Conservation (phyloP, 2,797 vertebrate genomes). For the Trematomus bernacchii region DNA sequence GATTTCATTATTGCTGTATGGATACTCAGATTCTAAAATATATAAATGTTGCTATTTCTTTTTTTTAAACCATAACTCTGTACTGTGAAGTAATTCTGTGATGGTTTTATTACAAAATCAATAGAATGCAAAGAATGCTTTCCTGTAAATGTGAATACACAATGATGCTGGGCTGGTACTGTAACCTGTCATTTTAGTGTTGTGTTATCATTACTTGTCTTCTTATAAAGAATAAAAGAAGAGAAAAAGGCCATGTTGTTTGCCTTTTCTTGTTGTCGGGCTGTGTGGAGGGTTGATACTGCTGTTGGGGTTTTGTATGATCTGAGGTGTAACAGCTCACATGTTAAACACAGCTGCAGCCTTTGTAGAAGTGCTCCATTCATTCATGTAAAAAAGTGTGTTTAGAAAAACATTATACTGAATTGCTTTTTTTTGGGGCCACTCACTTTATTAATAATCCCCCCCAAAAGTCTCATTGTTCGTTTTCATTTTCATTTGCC, state of each 20-base stretch:
- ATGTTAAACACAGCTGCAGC: too few relatives aligned
- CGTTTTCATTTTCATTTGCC: too few relatives aligned
- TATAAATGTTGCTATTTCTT: not conserved
- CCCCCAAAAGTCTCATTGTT: too few relatives aligned
- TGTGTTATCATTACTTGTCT: not conserved
- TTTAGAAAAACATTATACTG: too few relatives aligned
- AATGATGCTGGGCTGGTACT: not conserved
- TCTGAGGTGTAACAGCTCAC: too few relatives aligned
- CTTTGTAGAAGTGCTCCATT: too few relatives aligned
- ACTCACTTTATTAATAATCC: too few relatives aligned
- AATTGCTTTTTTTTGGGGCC: too few relatives aligned
- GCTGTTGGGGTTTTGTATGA: too few relatives aligned
- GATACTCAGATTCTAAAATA: not conserved
- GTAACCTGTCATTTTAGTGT: not conserved
- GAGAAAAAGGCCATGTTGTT: conserved; percentile 53
- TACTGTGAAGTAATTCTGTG: not conserved
- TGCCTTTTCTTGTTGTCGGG: conserved; percentile 29
- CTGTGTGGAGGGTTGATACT: too few relatives aligned
- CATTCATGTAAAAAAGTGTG: too few relatives aligned
- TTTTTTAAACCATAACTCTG: not conserved
- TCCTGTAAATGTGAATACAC: not conserved
- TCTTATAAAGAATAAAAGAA: conserved; percentile 33
- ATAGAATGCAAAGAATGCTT: not conserved
- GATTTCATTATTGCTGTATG: not conserved
- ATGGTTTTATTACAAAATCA: not conserved